Evolutionary conservation across 2,113 vertebrate genomes (phyloP).

Genomic region (Tauraco erythrolophus): DNA sequence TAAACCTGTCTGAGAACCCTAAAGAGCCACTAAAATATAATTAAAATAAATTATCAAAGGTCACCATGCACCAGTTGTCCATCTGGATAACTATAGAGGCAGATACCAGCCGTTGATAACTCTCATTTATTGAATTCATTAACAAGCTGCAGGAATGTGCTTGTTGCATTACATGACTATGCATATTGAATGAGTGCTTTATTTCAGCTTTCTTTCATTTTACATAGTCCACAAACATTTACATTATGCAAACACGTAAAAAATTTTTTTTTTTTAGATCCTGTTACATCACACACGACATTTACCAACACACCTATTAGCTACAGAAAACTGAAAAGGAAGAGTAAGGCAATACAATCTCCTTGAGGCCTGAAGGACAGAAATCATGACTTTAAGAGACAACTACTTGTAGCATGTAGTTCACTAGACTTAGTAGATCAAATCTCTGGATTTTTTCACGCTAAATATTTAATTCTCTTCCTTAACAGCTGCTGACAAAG

Average conservation of each 20-base stretch:
- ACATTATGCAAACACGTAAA: not conserved
- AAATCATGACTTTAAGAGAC: not conserved
- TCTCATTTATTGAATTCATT: slow-evolving; percentile 50
- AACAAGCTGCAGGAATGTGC: slow-evolving; percentile 29
- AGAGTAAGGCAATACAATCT: not conserved
- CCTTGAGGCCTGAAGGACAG: not conserved
- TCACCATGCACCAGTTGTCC: slow-evolving; percentile 42
- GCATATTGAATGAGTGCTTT: not conserved
- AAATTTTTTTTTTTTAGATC: not conserved
- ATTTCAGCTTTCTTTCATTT: not conserved
- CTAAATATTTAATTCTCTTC: not conserved
- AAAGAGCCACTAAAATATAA: not conserved
- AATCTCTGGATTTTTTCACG: not conserved
- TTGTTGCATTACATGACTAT: slow-evolving; percentile 9
- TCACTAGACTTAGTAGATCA: not conserved
- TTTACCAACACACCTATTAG: not conserved
- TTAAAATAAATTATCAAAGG: slow-evolving; percentile 54
- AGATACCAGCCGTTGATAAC: slow-evolving; percentile 51
- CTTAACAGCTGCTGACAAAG: not conserved
- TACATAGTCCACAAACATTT: not conserved
- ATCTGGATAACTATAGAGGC: slow-evolving; percentile 10
- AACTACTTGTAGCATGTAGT: not conserved
- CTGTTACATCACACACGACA: not conserved
- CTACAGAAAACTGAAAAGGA: not conserved
- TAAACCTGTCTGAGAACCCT: slow-evolving; percentile 1